Conservation (phyloP, 2,888 invertebrate genomes). For the Coelopa pilipes region DNA sequence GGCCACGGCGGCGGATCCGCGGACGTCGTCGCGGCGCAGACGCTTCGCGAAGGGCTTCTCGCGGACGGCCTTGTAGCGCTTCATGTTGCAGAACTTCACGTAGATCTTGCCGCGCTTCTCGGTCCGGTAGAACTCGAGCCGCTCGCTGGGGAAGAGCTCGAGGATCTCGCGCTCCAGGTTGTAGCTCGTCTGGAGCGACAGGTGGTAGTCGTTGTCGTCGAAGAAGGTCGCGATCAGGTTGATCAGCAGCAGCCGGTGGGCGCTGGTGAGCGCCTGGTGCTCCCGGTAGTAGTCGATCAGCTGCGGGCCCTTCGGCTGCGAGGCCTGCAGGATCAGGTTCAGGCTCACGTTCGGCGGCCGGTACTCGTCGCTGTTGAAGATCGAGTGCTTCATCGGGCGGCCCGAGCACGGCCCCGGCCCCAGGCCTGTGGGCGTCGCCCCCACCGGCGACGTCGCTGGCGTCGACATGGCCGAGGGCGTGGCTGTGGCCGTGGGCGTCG, state of each 20-base stretch:
- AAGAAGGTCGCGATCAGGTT: conserved; percentile 58
- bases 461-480: background rate
- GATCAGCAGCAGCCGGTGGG: conserved; percentile 54
- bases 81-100: conserved; percentile 59
- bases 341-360: conserved; percentile 31
- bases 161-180: conserved; percentile 57
- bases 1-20: background rate
- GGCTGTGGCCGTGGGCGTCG: conserved; percentile 32
- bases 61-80: conserved; percentile 47
- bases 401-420: background rate
- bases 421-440: background rate
- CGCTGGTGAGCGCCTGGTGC: conserved; percentile 49
- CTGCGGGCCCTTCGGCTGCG: conserved; percentile 49
- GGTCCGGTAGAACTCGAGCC: conserved; percentile 56
- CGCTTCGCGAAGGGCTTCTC: background rate
- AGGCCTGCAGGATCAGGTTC: conserved; percentile 50
- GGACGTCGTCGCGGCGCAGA: background rate
- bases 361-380: conserved; percentile 24
- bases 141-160: conserved; percentile 55
- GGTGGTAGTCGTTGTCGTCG: conserved; percentile 55
- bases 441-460: background rate
- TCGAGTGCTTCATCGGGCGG: background rate
- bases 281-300: conserved; percentile 51
- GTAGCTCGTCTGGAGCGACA: conserved; percentile 56
- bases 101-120: conserved; percentile 61